Conservation (phyloP, 1,140 invertebrate genomes). For the Apis mellifera region Amel_HAv3.1 CM009931.2:26061501-26062000, state of each 20-base stretch:
- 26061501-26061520: background rate
- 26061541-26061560: slow-evolving; percentile 31
- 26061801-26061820: no score
- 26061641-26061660: slow-evolving; percentile 20
- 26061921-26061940: no score
- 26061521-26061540: background rate
- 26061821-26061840: no score
- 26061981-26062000: no score
- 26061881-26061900: no score
- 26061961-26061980: no score
- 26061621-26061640: background rate
- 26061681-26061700: slow-evolving; percentile 1
- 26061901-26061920: no score
- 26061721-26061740: slow-evolving; percentile 11
- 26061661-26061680: slow-evolving; percentile 43
- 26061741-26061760: no score
- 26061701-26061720: background rate
- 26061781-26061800: no score
- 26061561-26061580: background rate
- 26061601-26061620: background rate
- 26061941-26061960: no score
- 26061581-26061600: background rate
- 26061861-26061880: no score
- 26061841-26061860: no score
- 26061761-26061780: background rate